phyloP scores from a whole-genome alignment of 2,113 vertebrate genomes.

The Diadophis punctatus region DNA sequence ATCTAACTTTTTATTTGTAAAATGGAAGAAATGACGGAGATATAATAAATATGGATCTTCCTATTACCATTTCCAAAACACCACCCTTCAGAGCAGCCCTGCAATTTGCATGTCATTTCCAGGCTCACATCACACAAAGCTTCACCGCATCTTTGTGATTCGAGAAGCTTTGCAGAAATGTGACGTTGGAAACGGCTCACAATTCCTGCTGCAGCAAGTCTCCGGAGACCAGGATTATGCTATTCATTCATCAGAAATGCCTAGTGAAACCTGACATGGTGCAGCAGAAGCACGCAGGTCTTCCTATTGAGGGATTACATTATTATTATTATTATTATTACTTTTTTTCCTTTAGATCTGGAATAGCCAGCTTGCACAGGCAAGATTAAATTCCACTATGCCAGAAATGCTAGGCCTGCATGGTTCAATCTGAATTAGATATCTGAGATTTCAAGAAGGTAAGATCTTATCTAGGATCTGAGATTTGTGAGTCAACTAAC shows the following conservation, averaged over 20 bases:
- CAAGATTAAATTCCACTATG: no score
- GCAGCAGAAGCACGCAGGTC: neutral
- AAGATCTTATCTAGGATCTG: neutral
- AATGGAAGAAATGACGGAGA: neutral
- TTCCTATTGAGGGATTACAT: neutral
- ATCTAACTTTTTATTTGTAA: slow-evolving; percentile 9
- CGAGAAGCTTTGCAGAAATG: neutral
- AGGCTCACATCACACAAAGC: neutral
- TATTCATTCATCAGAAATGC: neutral
- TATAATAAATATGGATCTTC: slow-evolving; percentile 21
- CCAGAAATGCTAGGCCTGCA: no score
- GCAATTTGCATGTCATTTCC: slow-evolving; percentile 19
- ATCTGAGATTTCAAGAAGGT: neutral
- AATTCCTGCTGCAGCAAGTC: neutral
- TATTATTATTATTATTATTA: no score
- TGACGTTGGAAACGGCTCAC: neutral
- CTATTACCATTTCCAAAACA: slow-evolving; percentile 19
- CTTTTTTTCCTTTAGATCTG: no score
- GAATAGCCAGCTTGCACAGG: no score
- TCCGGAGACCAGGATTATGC: neutral
- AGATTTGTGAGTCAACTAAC: neutral
- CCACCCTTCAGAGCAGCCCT: neutral
- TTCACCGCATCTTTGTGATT: neutral
- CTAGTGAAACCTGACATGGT: neutral
- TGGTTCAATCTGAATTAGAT: neutral